phyloP scores from a whole-genome alignment of 2,888 invertebrate species.

The Sinopyrophorus schimmeli region DNA sequence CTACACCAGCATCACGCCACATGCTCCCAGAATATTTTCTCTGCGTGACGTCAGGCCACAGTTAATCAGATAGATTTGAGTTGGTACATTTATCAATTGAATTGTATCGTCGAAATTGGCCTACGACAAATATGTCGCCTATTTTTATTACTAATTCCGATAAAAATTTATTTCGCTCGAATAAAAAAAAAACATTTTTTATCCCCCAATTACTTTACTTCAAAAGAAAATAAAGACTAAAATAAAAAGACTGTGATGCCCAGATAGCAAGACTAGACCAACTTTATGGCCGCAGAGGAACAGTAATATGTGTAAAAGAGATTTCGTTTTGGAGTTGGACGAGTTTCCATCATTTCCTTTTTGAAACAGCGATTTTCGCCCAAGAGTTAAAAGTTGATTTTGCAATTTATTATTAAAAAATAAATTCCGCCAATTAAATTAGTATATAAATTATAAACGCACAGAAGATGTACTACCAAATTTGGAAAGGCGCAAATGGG shows the following conservation, averaged over 20 bases:
- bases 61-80: constrained; percentile 26
- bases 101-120: constrained; percentile 26
- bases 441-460: too few relatives aligned
- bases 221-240: too few relatives aligned
- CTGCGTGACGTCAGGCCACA: constrained; percentile 35
- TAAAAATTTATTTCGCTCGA: too few relatives aligned
- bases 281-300: constrained; percentile 36
- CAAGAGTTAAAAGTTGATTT: too few relatives aligned
- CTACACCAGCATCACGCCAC: constrained; percentile 51
- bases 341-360: constrained; percentile 17
- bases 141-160: background rate
- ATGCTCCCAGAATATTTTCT: constrained; percentile 44
- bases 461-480: too few relatives aligned
- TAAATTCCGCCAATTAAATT: too few relatives aligned
- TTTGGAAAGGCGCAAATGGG: too few relatives aligned
- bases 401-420: too few relatives aligned
- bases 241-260: constrained; percentile 13
- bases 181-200: too few relatives aligned
- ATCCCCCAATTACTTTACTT: too few relatives aligned
- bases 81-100: constrained; percentile 19
- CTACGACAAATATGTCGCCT: constrained; percentile 11
- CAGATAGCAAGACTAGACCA: constrained; percentile 29
- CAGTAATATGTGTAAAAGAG: constrained; percentile 34
- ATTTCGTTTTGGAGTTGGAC: constrained; percentile 31
- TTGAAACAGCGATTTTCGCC: too few relatives aligned